phyloP scores from a whole-genome alignment of 2,888 invertebrate genomes.

The Cataglyphis altisquamis region DNA sequence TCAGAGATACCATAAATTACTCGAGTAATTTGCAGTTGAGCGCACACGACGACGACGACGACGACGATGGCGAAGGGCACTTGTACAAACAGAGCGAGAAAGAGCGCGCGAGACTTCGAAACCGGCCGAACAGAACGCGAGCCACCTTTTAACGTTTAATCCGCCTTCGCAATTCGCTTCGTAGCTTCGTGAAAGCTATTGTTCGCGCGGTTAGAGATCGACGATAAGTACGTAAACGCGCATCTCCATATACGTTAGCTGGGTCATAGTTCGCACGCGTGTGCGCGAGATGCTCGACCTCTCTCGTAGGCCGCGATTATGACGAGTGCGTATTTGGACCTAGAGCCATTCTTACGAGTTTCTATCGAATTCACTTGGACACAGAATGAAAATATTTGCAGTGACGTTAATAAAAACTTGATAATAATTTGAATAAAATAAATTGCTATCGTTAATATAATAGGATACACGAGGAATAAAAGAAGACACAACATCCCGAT shows the following conservation, averaged over 20 bases:
- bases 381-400: background rate
- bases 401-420: background rate
- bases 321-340: slow-evolving; percentile 19
- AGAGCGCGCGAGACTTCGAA: slow-evolving; percentile 17
- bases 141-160: slow-evolving; percentile 36
- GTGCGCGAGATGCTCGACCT: slow-evolving; percentile 22
- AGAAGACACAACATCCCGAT: background rate
- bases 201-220: slow-evolving; percentile 44
- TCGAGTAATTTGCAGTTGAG: slow-evolving; percentile 36
- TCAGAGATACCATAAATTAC: slow-evolving; percentile 38
- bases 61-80: slow-evolving; percentile 22
- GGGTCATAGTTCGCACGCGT: slow-evolving; percentile 32
- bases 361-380: background rate
- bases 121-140: slow-evolving; percentile 18
- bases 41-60: slow-evolving; percentile 12
- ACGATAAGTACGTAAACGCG: slow-evolving; percentile 37
- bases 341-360: background rate
- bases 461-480: background rate
- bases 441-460: background rate
- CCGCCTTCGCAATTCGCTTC: slow-evolving; percentile 32
- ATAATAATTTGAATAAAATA: slow-evolving; percentile 17
- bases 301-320: slow-evolving; percentile 14
- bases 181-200: slow-evolving; percentile 42
- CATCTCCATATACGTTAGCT: slow-evolving; percentile 25
- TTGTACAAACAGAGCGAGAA: slow-evolving; percentile 32